phyloP scores from a whole-genome alignment of 1,140 invertebrate genomes.

The Lysiphlebus fabarum region DNA sequence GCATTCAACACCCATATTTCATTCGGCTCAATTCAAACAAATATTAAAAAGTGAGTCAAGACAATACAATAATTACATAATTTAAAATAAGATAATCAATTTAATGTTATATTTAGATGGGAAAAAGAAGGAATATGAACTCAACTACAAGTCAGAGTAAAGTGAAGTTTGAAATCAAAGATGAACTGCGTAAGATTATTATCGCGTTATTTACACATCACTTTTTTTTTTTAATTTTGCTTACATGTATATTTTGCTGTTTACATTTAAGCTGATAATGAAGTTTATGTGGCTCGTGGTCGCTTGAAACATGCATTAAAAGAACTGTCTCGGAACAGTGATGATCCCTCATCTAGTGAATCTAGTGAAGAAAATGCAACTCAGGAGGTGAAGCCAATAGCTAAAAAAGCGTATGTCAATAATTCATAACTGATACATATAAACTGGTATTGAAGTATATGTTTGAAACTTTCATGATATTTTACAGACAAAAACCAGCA shows the following conservation, averaged over 20 bases:
- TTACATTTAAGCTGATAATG: conserved; percentile 45
- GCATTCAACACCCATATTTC: no score
- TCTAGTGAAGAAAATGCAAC: conserved; percentile 43
- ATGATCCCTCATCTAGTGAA: conserved; percentile 56
- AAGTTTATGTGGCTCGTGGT: conserved; percentile 62
- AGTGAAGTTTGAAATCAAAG: conserved; percentile 51
- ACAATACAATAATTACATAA: no score
- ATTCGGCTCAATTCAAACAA: no score
- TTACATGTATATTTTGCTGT: conserved; percentile 15
- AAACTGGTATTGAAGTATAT: conserved; percentile 7
- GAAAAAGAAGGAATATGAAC: conserved; percentile 44
- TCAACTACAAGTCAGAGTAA: conserved; percentile 30
- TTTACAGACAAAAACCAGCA: conserved; percentile 6
- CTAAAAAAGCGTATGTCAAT: conserved; percentile 47
- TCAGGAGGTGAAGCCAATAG: conserved; percentile 44
- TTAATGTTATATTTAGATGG: conserved; percentile 38
- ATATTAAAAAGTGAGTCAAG: no score
- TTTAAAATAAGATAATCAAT: neutral
- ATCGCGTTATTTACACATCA: conserved; percentile 3
- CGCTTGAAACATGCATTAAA: conserved; percentile 63
- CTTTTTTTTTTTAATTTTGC: conserved; percentile 4
- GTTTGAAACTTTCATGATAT: neutral
- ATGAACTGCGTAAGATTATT: conserved; percentile 45
- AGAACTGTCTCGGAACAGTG: conserved; percentile 60
- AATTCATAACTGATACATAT: neutral